Conservation (phyloP, 2,113 vertebrate genomes). For the Daubentonia madagascariensis region DNA sequence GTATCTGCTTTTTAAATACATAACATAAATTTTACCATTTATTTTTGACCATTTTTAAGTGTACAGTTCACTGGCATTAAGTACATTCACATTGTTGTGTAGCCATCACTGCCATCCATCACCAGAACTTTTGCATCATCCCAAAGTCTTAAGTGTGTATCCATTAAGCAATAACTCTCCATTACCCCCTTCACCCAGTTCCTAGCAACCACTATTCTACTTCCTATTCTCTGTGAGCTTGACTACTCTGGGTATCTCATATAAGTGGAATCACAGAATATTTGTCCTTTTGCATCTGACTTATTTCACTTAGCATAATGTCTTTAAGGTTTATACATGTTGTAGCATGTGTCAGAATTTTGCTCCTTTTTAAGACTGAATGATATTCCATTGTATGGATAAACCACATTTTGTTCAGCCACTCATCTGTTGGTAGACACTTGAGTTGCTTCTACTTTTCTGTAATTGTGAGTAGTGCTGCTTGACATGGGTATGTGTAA, state of each 20-base stretch:
- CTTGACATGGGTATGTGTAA: not conserved
- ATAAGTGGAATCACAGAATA: not conserved
- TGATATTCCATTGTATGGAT: not conserved
- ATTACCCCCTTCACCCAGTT: not conserved
- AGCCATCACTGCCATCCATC: not conserved
- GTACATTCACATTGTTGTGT: not conserved
- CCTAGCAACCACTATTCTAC: not conserved
- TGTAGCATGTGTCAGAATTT: not conserved
- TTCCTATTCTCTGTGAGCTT: not conserved
- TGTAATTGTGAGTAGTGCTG: not conserved
- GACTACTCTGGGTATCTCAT: not conserved
- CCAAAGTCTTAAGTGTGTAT: not conserved
- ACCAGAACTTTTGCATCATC: not conserved
- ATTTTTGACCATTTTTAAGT: not conserved
- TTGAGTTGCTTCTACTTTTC: not conserved
- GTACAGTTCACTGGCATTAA: not conserved
- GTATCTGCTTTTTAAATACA: not conserved
- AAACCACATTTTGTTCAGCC: not conserved
- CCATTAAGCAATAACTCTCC: not conserved
- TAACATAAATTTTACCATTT: not conserved
- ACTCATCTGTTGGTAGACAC: not conserved
- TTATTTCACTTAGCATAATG: not conserved
- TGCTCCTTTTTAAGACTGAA: not conserved
- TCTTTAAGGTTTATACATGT: not conserved
- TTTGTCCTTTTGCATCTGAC: slow-evolving; percentile 23